Evolutionary conservation across 2,888 invertebrate genomes (phyloP).

Genomic region (Choristoneura rosaceana): DNA sequence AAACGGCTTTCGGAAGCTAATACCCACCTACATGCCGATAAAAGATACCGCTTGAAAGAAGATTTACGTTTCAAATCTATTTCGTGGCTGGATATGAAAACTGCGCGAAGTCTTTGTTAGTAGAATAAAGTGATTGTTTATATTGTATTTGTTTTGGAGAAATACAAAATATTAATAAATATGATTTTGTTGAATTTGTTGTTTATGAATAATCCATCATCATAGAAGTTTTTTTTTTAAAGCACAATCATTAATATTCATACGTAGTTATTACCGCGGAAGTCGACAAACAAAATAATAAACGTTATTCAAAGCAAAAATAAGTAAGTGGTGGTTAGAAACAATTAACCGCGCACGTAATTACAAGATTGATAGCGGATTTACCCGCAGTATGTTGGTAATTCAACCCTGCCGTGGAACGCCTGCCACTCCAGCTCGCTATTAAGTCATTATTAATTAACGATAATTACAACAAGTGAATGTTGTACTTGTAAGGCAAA

Average conservation of each 20-base stretch:
- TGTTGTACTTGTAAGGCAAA: slow-evolving; percentile 36
- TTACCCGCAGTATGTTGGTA: slow-evolving; percentile 38
- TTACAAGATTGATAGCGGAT: slow-evolving; percentile 40
- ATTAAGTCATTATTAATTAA: slow-evolving; percentile 45
- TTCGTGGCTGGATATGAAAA: slow-evolving; percentile 13
- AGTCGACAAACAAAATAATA: slow-evolving; percentile 18
- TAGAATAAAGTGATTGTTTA: background rate
- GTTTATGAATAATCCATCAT: background rate
- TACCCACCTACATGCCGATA: slow-evolving; percentile 55
- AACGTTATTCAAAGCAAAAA: slow-evolving; percentile 20
- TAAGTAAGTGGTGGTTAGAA: slow-evolving; percentile 31
- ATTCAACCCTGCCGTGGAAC: slow-evolving; percentile 35
- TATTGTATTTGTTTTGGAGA: too few species aligned
- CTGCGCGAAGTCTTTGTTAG: background rate
- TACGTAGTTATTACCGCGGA: background rate
- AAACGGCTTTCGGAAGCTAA: slow-evolving; percentile 69
- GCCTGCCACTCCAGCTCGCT: slow-evolving; percentile 38
- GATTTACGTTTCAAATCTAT: slow-evolving; percentile 30
- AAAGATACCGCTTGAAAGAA: slow-evolving; percentile 48
- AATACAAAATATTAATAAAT: too few species aligned
- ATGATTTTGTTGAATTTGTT: too few species aligned
- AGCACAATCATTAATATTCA: background rate
- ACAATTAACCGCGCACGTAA: slow-evolving; percentile 39
- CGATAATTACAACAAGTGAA: slow-evolving; percentile 36
- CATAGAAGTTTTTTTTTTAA: background rate